Evolutionary conservation across 2,113 vertebrate genomes (phyloP).

Genomic region (Varanus komodoensis): DNA sequence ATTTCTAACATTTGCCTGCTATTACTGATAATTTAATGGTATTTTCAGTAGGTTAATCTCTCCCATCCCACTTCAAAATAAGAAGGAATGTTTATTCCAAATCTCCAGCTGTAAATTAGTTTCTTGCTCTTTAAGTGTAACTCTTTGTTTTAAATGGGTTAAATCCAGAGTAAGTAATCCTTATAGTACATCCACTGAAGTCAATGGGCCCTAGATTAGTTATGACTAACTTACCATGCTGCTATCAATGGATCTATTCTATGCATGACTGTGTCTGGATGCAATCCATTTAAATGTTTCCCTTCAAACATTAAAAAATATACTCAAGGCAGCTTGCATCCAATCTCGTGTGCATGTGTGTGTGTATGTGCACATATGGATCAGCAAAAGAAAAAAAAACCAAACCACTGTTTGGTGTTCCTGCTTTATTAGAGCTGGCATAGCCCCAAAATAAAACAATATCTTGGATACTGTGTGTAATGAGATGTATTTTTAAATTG

Average conservation of each 20-base stretch:
- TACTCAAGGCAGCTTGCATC: background rate
- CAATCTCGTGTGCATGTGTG: too few relatives aligned
- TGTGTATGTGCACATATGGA: background rate
- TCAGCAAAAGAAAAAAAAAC: too few relatives aligned
- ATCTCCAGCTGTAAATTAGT: too few relatives aligned
- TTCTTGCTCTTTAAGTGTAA: background rate
- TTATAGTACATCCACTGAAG: too few relatives aligned
- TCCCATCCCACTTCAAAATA: background rate
- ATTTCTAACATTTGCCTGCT: background rate
- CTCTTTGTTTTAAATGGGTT: background rate
- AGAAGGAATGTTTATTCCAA: background rate
- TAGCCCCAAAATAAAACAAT: background rate
- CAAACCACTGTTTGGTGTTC: background rate
- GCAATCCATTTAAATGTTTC: background rate
- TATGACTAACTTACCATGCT: too few relatives aligned
- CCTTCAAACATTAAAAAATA: background rate
- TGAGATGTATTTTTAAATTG: conserved; percentile 11
- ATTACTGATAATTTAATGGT: background rate
- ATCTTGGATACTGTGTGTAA: background rate
- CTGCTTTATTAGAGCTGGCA: background rate
- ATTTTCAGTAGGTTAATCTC: background rate
- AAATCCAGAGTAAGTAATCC: too few relatives aligned
- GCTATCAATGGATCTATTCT: too few relatives aligned
- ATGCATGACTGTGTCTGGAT: too few relatives aligned
- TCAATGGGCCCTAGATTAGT: too few relatives aligned